Evolutionary conservation across 2,113 vertebrate genomes (phyloP).

Genomic region (Myodes glareolus): DNA sequence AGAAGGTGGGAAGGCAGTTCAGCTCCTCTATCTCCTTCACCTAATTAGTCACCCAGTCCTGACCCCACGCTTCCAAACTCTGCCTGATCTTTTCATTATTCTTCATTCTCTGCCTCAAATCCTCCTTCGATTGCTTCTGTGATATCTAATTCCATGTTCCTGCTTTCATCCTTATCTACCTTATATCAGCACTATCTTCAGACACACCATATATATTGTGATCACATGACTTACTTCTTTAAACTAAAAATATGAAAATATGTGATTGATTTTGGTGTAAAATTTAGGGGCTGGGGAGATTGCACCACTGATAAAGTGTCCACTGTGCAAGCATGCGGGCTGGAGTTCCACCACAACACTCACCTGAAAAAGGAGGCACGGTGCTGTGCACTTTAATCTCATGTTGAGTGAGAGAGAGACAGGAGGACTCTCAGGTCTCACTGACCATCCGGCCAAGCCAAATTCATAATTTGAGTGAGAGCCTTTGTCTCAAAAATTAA

Average conservation of each 20-base stretch:
- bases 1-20: neutral
- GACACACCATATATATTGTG: neutral
- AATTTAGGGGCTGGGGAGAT: neutral
- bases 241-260: constrained; percentile 14
- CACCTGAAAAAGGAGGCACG: neutral
- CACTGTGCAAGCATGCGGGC: too few relatives aligned
- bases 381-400: neutral
- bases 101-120: neutral
- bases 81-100: neutral
- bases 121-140: neutral
- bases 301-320: neutral
- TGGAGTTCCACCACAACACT: too few relatives aligned
- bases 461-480: neutral
- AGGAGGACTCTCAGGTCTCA: neutral
- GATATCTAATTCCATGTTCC: neutral
- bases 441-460: neutral
- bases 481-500: neutral
- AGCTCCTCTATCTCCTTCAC: neutral
- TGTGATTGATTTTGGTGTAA: neutral
- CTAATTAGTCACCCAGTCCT: neutral
- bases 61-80: neutral
- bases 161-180: neutral
- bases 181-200: neutral
- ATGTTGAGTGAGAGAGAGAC: neutral
- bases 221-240: neutral